Base-by-base conservation (phyloP, 2,888 invertebrate genomes). In the Cancer borealis region DNA sequence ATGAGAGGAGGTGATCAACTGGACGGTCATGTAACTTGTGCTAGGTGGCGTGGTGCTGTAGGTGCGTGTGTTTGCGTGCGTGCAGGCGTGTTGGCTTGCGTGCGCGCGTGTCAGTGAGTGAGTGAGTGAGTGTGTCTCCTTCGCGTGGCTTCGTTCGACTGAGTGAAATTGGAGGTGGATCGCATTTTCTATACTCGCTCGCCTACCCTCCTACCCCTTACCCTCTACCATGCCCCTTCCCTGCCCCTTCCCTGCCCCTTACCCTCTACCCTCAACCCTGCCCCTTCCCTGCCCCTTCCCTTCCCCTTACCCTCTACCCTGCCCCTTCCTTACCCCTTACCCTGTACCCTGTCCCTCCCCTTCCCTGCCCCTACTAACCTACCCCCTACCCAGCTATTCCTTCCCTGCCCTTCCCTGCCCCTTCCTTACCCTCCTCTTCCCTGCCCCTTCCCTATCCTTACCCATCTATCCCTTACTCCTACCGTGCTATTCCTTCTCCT, bases 141-240 rank as follows among this genome's bases (percentile, higher is more conserved):
- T 5, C 12, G 30, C 8, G 26, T 6, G 2, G 3, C 10, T 8
- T 12, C 79, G 79, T 3, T 6, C 10, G 79, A 79, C 79, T 79
- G 79, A 14, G 26, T 12, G 12, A 2, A 30, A 6, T 2, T 21
- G 3, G 21, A 79, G 21, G 8, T 26, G 26, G 2, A 26, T 30
- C 8, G 10, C 79, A 30, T 79, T 79, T 79, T 79, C 93, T 90
- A 90, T 46, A 49, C 79, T 30, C 49, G 39, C 93, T 90, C 39
- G 60, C 46, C n/a, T 46, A 39, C 84, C 84, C 14, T 30, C 84
- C 47, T 47, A 39, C 21, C 47, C 26, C 73, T 39, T 49, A 39
- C 46, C 46, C 3, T 1, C 84, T 21, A 46, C 47, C 79, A 47
- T 46, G 45, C 17, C 5, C 21, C 3, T 5, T 46, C 73, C 45